Evolutionary conservation across 1,140 invertebrate species (phyloP).

Genomic region (Heliothis subflexa): DNA sequence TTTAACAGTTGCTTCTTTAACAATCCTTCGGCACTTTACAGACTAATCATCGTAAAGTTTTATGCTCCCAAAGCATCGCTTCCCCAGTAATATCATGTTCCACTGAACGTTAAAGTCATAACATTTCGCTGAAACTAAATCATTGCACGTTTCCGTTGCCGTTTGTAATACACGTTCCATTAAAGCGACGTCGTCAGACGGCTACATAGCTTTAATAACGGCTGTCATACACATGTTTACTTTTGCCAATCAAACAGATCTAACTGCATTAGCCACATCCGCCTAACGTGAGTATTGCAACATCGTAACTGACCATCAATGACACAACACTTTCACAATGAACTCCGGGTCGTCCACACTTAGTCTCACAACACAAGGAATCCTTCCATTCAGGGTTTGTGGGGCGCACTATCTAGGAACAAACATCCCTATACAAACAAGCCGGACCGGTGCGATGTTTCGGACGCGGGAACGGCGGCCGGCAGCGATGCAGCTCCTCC

Average conservation of each 20-base stretch:
- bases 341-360: slow-evolving; percentile 48
- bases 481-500: slow-evolving; percentile 68
- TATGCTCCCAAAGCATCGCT: slow-evolving; percentile 35
- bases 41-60: slow-evolving; percentile 44
- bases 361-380: slow-evolving; percentile 69
- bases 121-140: slow-evolving; percentile 67
- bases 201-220: slow-evolving; percentile 65
- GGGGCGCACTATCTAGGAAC: slow-evolving; percentile 74
- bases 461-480: slow-evolving; percentile 65
- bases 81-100: slow-evolving; percentile 60
- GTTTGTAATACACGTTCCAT: slow-evolving; percentile 64
- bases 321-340: slow-evolving; percentile 64
- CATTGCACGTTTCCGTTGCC: slow-evolving; percentile 72
- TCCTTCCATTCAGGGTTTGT: slow-evolving; percentile 64
- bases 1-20: neutral
- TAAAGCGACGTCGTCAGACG: slow-evolving; percentile 68
- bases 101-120: slow-evolving; percentile 62
- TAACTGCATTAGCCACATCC: slow-evolving; percentile 66
- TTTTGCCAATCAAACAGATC: slow-evolving; percentile 72
- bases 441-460: slow-evolving; percentile 70
- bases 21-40: slow-evolving; percentile 13
- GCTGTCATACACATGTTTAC: slow-evolving; percentile 72
- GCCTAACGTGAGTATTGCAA: slow-evolving; percentile 52
- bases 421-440: slow-evolving; percentile 74
- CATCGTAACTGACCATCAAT: slow-evolving; percentile 64